Percentiles rank a stretch among this genome's conserved stretches.
phyloP scores from a whole-genome alignment of 2,113 vertebrate genomes.

The Thryonomys swinderianus region DNA sequence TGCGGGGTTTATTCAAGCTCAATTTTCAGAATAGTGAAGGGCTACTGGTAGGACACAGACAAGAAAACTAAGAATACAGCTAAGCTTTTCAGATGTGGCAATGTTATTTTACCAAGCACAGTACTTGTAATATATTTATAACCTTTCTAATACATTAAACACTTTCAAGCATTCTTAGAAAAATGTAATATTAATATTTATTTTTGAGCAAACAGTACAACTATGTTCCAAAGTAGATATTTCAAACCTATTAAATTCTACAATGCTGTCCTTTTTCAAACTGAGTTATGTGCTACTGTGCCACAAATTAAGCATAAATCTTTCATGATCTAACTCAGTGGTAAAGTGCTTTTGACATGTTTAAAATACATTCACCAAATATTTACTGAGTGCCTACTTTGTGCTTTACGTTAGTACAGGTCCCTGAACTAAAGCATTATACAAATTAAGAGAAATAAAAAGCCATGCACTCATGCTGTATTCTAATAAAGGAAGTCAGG shows the following conservation, averaged over 20 bases:
- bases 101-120: neutral
- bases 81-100: neutral
- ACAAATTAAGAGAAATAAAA: neutral
- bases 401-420: neutral
- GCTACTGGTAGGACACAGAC: neutral
- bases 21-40: neutral
- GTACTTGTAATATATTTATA: neutral
- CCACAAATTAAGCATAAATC: neutral
- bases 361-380: neutral
- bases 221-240: neutral
- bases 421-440: neutral
- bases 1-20: neutral
- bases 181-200: constrained; percentile 25
- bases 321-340: neutral
- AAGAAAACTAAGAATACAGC: neutral
- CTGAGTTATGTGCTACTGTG: neutral
- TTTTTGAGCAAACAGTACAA: neutral
- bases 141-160: neutral
- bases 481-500: neutral
- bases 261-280: neutral
- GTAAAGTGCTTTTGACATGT: neutral
- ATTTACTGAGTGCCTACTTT: neutral
- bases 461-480: neutral
- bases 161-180: neutral
- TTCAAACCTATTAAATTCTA: neutral